Base-by-base conservation (phyloP, 2,888 invertebrate genomes). In the Caenorhabditis angaria region DNA sequence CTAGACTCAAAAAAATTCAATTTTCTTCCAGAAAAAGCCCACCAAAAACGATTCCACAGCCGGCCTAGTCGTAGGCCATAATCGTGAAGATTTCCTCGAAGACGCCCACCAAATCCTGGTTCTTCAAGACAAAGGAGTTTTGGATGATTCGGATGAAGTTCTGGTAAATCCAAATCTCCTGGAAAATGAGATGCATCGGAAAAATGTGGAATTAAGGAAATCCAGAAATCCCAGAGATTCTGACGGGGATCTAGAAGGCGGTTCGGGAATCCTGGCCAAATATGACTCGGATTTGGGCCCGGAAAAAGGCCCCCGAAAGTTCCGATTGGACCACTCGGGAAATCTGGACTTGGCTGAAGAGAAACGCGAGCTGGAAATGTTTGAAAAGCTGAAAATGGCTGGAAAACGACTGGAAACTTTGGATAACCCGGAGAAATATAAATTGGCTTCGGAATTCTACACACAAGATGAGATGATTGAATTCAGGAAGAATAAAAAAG, bases 261-360 rank as follows among this genome's bases (percentile, higher is more conserved):
- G 76, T 56, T 68, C 69, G 25, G 77, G 59, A 14, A 90, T 99
- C 58, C 91, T 99, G 27, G 90, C 92, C 81, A 95, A 99, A 90
- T 97, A 99, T 88, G 95, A 97, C 88, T 95, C 95, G 86, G 95
- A 95, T 89, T 92, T 95, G 65, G 92, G 92, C 61, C 93, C 92
- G 20, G 71, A 51, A 14, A 56, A 71, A 25, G 66, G 63, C 28
- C 60, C 65, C 10, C 41, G 41, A 12, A 25, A 54, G 29, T 85
- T 85, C 75, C 70, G 83, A 53, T 69, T 86, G 60, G 82, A 83
- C 59, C 78, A 80, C 28, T 71, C 64, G 28, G 84, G 86, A 57
- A 78, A 77, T 28, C 78, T 82, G 24, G 82, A 83, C 59, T 35
- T 82, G 20, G 80, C 82, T 25, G 69, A 81, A 47, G 85, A 86